Base-by-base conservation (phyloP, 2,797 vertebrate genomes). In the Urosaurus nigricauda region DNA sequence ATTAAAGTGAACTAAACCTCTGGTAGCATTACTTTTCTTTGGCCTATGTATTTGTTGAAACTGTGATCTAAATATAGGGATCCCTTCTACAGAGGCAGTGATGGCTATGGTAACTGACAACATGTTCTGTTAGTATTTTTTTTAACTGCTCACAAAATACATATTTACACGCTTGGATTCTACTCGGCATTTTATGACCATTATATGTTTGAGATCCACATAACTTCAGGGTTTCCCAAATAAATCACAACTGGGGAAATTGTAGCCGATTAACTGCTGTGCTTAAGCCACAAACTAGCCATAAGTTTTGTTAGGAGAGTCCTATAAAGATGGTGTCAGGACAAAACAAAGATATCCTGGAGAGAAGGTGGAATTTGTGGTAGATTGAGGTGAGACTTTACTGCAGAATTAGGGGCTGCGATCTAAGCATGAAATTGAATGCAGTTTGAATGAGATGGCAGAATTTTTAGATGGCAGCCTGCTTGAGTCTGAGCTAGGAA, bases 191-290 rank as follows among this genome's bases (percentile, higher is more conserved):
- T 35, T 92, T 86, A 58, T 43, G 88, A 93, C 77, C 84, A n/a
- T 3, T 58, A 26, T 9, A 12, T 37, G 68, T 73, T 89, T 89
- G 77, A 70, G 51, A 60, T 7, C 70, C 0, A 2, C 35, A 93
- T 91, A 89, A 91, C 53, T 74, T 51, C 43, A 86, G 9, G 56
- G 4, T 89, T 86, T 75, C 70, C n/a, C 11, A 85, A 81, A 81
- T 74, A 85, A 53, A 89, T 80, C 65, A 21, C 35, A 53, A 43
- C 14, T 63, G 58, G 58, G 56, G n/a, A 83, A 88, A 63, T 29
- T 51, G 58, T 53, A 29, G 47, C 87, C 37, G 56, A 83, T 77
- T 77, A 77, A 29, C 12, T 40, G 75, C 37, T 17, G 40, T 60
- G 86, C 26, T 43, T 51, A 1, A 26, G 80, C 86, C 40, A 77